phyloP scores from a whole-genome alignment of 2,888 invertebrate genomes.

The Rhingia rostrata region DNA sequence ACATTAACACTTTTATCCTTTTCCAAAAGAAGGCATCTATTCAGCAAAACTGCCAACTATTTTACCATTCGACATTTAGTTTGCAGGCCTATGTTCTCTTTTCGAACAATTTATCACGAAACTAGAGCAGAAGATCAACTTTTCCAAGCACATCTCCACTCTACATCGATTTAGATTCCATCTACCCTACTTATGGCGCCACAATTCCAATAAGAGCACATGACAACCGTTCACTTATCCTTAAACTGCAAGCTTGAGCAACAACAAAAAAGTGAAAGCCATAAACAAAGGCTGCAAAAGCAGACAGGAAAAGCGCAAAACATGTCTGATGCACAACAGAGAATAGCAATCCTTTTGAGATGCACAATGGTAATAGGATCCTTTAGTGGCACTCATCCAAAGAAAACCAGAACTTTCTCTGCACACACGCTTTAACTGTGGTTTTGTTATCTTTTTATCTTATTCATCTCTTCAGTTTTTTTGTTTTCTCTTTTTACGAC shows the following conservation, averaged over 20 bases:
- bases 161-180: conserved; percentile 8
- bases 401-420: conserved; percentile 32
- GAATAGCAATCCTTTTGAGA: conserved; percentile 48
- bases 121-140: conserved; percentile 3
- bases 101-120: too few relatives aligned
- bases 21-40: too few relatives aligned
- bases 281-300: conserved; percentile 12
- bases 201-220: conserved; percentile 8
- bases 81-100: too few relatives aligned
- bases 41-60: too few relatives aligned
- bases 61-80: too few relatives aligned
- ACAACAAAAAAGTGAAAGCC: background rate
- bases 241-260: background rate
- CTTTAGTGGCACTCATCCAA: conserved; percentile 47
- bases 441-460: conserved; percentile 38
- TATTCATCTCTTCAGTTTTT: conserved; percentile 17
- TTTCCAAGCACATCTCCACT: background rate
- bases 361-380: conserved; percentile 47
- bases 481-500: conserved; percentile 31
- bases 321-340: background rate
- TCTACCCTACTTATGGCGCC: conserved; percentile 4
- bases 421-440: conserved; percentile 30
- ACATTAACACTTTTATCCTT: too few relatives aligned
- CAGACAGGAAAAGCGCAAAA: conserved; percentile 19
- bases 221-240: background rate